phyloP scores from a whole-genome alignment of 2,797 vertebrate genomes.

The Choloepus didactylus region DNA sequence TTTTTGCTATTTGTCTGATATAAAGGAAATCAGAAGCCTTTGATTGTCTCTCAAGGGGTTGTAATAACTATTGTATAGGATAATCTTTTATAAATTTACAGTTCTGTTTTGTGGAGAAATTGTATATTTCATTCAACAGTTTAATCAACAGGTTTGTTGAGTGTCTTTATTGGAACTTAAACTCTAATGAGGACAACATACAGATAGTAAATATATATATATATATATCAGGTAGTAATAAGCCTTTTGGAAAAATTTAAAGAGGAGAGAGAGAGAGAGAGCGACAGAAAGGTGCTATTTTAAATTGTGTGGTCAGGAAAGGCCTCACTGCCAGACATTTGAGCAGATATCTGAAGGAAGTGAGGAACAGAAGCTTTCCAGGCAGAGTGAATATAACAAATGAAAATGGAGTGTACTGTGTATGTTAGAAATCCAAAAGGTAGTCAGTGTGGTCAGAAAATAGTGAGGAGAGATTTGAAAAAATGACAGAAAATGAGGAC shows the following conservation, averaged over 20 bases:
- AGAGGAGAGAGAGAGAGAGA: neutral
- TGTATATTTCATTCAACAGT: neutral
- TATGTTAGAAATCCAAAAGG: neutral
- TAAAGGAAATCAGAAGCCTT: neutral
- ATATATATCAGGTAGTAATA: neutral
- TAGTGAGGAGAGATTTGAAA: neutral
- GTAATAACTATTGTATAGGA: neutral
- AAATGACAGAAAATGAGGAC: neutral
- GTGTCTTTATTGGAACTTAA: neutral
- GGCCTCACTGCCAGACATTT: neutral
- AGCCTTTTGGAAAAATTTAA: neutral
- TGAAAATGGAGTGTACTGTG: neutral
- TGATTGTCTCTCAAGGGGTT: neutral
- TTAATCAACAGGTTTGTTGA: neutral
- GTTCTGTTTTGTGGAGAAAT: neutral
- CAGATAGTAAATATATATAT: neutral
- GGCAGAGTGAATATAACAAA: neutral
- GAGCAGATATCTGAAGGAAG: neutral
- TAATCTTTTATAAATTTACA: neutral
- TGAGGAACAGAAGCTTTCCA: neutral
- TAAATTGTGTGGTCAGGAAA: neutral
- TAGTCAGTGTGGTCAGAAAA: neutral
- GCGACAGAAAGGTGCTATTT: neutral
- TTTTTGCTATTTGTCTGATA: neutral
- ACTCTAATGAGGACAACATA: neutral